phyloP scores from a whole-genome alignment of 2,888 invertebrate genomes.

The Oxytorus armatus region DNA sequence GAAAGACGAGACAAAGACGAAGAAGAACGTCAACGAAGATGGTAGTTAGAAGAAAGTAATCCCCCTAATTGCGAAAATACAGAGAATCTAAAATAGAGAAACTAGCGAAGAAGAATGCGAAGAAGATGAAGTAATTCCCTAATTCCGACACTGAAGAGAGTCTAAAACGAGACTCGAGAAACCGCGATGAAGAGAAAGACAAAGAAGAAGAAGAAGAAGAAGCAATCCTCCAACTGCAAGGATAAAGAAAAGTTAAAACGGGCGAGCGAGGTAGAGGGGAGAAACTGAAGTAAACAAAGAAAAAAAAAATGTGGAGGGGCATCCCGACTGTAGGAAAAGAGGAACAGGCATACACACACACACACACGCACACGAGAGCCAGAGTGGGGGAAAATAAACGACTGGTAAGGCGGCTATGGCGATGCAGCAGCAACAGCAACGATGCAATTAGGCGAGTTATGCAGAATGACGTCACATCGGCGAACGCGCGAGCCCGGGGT shows the following conservation, averaged over 20 bases:
- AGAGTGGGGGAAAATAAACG: conserved; percentile 47
- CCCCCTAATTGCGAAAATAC: conserved; percentile 15
- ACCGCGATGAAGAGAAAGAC: conserved; percentile 10
- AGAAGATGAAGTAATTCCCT: neutral
- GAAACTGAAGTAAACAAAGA: conserved; percentile 33
- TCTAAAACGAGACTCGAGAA: conserved; percentile 2
- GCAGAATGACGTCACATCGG: conserved; percentile 84
- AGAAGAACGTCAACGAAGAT: neutral
- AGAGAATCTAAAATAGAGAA: conserved; percentile 16
- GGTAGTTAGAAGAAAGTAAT: neutral
- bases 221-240: conserved; percentile 16
- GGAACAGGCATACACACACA: conserved; percentile 45
- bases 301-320: conserved; percentile 55
- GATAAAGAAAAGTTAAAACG: conserved; percentile 26
- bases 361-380: conserved; percentile 21
- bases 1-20: neutral
- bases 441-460: conserved; percentile 85
- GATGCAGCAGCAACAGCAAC: conserved; percentile 77
- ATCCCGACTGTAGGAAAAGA: conserved; percentile 45
- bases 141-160: too few species aligned
- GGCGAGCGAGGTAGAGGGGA: neutral
- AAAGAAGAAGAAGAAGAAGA: neutral
- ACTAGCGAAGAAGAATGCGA: neutral
- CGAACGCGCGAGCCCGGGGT: conserved; percentile 78
- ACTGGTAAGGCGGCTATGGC: conserved; percentile 55